Percentiles rank a stretch among this genome's conserved stretches.
phyloP scores from a whole-genome alignment of 2,888 invertebrate genomes.

The Trypoxylon attenuatum region DNA sequence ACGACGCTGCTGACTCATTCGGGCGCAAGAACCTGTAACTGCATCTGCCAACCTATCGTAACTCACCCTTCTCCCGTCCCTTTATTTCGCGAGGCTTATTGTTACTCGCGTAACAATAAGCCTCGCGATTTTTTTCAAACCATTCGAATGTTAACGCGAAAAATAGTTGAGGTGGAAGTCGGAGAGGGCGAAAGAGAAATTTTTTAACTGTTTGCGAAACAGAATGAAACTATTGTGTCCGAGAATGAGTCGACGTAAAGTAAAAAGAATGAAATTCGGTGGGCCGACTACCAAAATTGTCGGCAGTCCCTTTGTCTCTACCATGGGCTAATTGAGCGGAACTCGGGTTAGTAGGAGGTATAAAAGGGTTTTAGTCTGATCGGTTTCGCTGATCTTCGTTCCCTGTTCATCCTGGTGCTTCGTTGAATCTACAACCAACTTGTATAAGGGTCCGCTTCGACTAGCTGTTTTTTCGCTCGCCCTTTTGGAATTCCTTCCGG shows the following conservation, averaged over 20 bases:
- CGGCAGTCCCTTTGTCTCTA: slow-evolving; percentile 56
- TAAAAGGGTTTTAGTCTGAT: slow-evolving; percentile 29
- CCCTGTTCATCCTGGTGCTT: slow-evolving; percentile 15
- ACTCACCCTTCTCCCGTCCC: not conserved
- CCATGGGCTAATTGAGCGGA: slow-evolving; percentile 53
- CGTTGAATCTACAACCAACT: slow-evolving; percentile 21
- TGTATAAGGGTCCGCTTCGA: slow-evolving; percentile 4
- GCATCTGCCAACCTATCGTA: not conserved
- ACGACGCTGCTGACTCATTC: not conserved
- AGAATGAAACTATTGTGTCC: slow-evolving; percentile 9
- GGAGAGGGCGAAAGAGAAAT: not conserved
- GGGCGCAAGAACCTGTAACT: not conserved
- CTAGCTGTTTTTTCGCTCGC: slow-evolving; percentile 38
- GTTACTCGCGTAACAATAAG: too few species aligned
- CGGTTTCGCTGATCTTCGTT: too few species aligned
- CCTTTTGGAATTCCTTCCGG: slow-evolving; percentile 53
- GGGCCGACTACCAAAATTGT: slow-evolving; percentile 45
- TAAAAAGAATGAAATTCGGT: slow-evolving; percentile 17
- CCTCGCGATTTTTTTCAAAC: too few species aligned
- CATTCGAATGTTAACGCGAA: too few species aligned
- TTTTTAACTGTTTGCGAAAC: slow-evolving; percentile 18
- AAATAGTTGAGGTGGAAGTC: too few species aligned
- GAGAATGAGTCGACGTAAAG: slow-evolving; percentile 1
- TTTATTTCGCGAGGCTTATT: too few species aligned
- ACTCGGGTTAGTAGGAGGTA: slow-evolving; percentile 37